Percentiles rank a stretch among this genome's conserved stretches.
These are phyloP conservation scores for Capricornis sumatraensis DNA, from an alignment of 2,113 vertebrate species.

Conservation along the genomic window DNA sequence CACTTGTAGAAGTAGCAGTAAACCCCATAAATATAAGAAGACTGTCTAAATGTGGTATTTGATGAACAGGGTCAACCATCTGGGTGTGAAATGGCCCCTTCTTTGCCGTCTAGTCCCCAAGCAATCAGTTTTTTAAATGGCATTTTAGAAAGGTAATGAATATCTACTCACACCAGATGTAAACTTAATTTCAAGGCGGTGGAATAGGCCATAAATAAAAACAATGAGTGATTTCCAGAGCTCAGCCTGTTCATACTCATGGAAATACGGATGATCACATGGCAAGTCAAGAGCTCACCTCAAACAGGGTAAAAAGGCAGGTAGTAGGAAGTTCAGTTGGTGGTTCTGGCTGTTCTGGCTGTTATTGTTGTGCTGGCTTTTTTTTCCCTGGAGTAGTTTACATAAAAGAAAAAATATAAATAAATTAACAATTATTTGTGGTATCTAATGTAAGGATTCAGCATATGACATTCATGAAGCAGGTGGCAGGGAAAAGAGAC, in stretches of 20 bases:
- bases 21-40: conserved; percentile 27
- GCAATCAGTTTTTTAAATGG: conserved; percentile 69
- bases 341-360: neutral
- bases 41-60: conserved; percentile 32
- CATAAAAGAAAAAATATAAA: neutral
- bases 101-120: conserved; percentile 48
- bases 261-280: neutral
- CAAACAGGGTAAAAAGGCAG: neutral
- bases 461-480: neutral
- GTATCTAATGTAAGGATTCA: neutral
- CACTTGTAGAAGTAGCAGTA: neutral
- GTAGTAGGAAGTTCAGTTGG: neutral
- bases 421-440: neutral
- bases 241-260: neutral
- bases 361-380: neutral
- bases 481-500: neutral
- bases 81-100: conserved; percentile 41
- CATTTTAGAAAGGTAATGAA: conserved; percentile 72
- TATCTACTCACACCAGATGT: conserved; percentile 53
- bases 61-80: conserved; percentile 36
- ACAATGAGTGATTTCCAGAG: conserved; percentile 33
- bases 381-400: neutral
- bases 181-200: conserved; percentile 64
- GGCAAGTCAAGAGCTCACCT: neutral
- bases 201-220: conserved; percentile 62